Base-by-base conservation (phyloP, 2,797 vertebrate genomes). In the Vireo griseus region DNA sequence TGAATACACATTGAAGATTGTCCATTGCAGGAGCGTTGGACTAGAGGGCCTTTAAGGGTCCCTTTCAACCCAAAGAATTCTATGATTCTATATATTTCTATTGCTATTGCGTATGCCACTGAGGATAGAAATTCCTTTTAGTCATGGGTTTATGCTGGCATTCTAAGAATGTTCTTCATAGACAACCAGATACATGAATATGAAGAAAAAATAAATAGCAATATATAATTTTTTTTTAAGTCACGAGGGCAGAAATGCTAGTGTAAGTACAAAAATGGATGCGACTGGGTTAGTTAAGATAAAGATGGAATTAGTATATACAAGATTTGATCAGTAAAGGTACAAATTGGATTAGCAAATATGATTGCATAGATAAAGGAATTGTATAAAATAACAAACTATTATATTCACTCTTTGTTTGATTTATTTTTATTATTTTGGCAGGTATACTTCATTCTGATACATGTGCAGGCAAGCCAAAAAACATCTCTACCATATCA, bases 91-190 rank as follows among this genome's bases (percentile, higher is more conserved):
- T 25, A 51, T 33, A 22, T 79, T 92, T 91, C 76, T 66, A 54
- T 72, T 37, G 21, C 47, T 95, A 29, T 31, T 91, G 86, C 57
- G 69, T 61, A 67, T 78, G 51, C 28, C 76, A 91, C 66, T 59
- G 45, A 94, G 59, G 72, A 63, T 29, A 94, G 65, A 74, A 95
- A 96, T 88, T 88, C 82, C 59, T 74, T 89, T 95, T 69, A 89
- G 91, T 59, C 18, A 6, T 66, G 54, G 92, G 91, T 74, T 77
- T 83, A 79, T 50, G 59, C 45, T 65, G 48, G 57, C 17, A 5
- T 66, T 54, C 29, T 74, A 82, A 81, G 50, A 92, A 95, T 83
- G 63, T 52, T 66, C 92, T 93, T 93, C 66, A 86, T 10, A 90
- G 40, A 77, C 61, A 85, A 54, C 11, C 21, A 35, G 44, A 67